Evolutionary conservation across 2,113 vertebrate species (phyloP).

Genomic region (Platycercus adscitus): DNA sequence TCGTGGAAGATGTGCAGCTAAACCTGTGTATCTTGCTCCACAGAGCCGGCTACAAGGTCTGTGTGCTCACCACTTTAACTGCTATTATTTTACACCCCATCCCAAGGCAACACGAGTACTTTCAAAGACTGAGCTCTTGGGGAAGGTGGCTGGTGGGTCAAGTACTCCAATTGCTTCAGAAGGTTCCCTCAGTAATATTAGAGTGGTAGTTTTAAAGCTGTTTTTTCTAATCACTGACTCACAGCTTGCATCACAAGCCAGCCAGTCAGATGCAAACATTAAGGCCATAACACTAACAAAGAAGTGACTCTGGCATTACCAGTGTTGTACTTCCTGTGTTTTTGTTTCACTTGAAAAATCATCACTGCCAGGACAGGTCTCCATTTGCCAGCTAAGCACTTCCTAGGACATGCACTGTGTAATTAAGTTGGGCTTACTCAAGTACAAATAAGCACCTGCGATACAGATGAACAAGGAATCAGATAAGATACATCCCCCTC

Average conservation of each 20-base stretch:
- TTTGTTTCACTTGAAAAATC: constrained; percentile 30
- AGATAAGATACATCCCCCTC: neutral
- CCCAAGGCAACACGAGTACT: neutral
- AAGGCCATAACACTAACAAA: neutral
- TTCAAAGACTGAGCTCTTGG: neutral
- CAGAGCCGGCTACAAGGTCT: neutral
- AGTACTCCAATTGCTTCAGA: neutral
- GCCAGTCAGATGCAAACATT: neutral
- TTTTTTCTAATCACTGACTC: neutral
- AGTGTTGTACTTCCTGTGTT: constrained; percentile 34
- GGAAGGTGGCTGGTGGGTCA: neutral
- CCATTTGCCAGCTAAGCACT: neutral
- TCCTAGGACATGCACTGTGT: neutral
- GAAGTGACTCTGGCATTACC: neutral
- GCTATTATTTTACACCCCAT: neutral
- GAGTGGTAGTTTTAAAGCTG: neutral
- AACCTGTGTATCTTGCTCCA: neutral
- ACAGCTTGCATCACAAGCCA: neutral
- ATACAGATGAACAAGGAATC: neutral
- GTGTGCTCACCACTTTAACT: neutral
- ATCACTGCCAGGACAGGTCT: neutral
- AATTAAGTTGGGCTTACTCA: constrained; percentile 18
- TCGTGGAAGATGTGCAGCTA: neutral
- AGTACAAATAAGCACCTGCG: constrained; percentile 1
- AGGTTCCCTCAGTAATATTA: neutral